Percentiles rank a stretch among this genome's conserved stretches.
Conservation (phyloP, 2,888 invertebrate species). For the Lasioglossum malachurum region DNA sequence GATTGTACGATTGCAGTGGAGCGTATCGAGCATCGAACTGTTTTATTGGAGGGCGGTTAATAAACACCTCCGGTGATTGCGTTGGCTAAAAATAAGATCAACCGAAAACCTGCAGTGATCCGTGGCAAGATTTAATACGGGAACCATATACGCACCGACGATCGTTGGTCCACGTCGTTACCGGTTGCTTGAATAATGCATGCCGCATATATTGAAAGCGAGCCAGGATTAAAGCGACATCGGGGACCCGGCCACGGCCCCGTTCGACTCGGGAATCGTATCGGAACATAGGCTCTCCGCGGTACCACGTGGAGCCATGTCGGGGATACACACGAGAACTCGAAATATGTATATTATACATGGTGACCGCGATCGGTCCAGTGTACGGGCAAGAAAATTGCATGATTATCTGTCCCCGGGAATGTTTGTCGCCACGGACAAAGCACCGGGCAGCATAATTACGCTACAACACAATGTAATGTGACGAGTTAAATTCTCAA, state of each 20-base stretch:
- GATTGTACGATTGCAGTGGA: background rate
- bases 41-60: background rate
- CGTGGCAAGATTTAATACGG: conserved; percentile 30
- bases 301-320: conserved; percentile 54
- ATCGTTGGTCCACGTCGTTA: conserved; percentile 54
- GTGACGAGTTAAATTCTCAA: background rate
- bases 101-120: conserved; percentile 31
- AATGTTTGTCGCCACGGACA: background rate
- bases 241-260: conserved; percentile 41
- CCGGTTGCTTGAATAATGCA: conserved; percentile 70
- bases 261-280: conserved; percentile 60
- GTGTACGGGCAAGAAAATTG: background rate
- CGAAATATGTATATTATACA: conserved; percentile 15
- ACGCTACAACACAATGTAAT: background rate
- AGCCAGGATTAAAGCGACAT: conserved; percentile 69
- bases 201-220: conserved; percentile 70
- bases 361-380: background rate
- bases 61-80: background rate
- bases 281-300: conserved; percentile 49
- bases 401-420: background rate
- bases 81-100: conserved; percentile 13
- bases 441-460: background rate
- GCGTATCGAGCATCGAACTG: background rate
- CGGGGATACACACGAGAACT: background rate
- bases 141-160: conserved; percentile 63